Evolutionary conservation across 2,797 vertebrate species (phyloP).

Genomic region (Leptoclinus maculatus): DNA sequence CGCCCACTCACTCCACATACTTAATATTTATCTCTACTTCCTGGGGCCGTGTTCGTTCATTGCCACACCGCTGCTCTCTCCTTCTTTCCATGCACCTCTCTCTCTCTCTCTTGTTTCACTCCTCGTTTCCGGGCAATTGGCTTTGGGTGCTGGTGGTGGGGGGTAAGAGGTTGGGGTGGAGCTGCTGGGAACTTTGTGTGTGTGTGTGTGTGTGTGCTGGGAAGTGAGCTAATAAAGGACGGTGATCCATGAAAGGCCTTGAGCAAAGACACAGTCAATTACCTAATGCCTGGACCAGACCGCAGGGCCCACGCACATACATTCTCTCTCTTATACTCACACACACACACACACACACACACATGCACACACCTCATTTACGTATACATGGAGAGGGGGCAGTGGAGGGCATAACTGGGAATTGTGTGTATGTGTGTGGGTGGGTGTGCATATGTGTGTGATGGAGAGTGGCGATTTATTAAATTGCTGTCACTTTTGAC

Average conservation of each 20-base stretch:
- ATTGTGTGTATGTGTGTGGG: constrained; percentile 75
- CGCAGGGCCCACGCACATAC: constrained; percentile 76
- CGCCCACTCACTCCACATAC: constrained; percentile 70
- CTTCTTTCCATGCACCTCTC: constrained; percentile 55
- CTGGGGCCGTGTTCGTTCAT: constrained; percentile 77
- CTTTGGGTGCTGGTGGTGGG: constrained; percentile 76
- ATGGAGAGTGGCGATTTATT: constrained; percentile 84
- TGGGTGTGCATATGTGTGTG: constrained; percentile 77
- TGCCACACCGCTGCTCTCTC: constrained; percentile 69
- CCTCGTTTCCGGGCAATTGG: constrained; percentile 87
- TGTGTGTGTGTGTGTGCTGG: constrained; percentile 74
- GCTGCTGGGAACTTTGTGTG: constrained; percentile 81
- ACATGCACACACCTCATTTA: constrained; percentile 81
- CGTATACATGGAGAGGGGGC: constrained; percentile 82
- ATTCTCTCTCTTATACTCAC: constrained; percentile 54
- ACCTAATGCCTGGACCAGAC: constrained; percentile 87
- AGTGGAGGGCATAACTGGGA: constrained; percentile 80
- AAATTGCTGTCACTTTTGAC: constrained; percentile 89
- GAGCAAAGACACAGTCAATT: constrained; percentile 90
- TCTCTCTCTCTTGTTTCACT: constrained; percentile 75
- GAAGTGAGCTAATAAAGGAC: constrained; percentile 88
- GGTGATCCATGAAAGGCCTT: constrained; percentile 90
- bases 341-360: constrained; percentile 51
- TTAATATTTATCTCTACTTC: constrained; percentile 82
- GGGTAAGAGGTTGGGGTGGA: constrained; percentile 80